phyloP scores from a whole-genome alignment of 2,888 invertebrate genomes.

The Argyresthia goedartella region DNA sequence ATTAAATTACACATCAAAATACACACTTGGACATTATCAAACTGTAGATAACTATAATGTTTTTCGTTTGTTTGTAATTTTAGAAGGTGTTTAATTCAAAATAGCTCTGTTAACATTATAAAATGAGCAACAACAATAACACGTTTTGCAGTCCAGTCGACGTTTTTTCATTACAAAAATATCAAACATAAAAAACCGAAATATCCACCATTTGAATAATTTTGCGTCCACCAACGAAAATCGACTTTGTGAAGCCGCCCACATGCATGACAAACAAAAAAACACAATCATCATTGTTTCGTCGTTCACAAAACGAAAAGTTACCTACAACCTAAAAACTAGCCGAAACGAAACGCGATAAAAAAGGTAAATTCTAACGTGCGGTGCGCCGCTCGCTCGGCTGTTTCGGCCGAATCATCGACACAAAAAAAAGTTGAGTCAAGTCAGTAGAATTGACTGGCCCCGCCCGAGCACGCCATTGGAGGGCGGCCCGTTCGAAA shows the following conservation, averaged over 20 bases:
- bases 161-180: neutral
- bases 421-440: slow-evolving; percentile 39
- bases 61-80: too few relatives aligned
- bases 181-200: neutral
- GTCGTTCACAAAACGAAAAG: too few relatives aligned
- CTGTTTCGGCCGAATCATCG: slow-evolving; percentile 25
- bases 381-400: neutral
- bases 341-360: neutral
- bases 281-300: neutral
- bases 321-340: neutral
- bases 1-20: too few relatives aligned
- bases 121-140: too few relatives aligned
- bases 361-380: slow-evolving; percentile 2
- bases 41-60: too few relatives aligned
- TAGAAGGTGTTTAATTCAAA: too few relatives aligned
- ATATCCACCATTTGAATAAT: neutral
- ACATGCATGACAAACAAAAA: neutral
- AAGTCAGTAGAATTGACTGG: slow-evolving; percentile 62
- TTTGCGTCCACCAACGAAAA: neutral
- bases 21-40: too few relatives aligned
- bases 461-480: slow-evolving; percentile 66
- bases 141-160: too few relatives aligned
- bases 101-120: too few relatives aligned
- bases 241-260: neutral
- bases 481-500: slow-evolving; percentile 58